Conservation (phyloP, 2,797 vertebrate genomes). For the Galaxias olidus region DNA sequence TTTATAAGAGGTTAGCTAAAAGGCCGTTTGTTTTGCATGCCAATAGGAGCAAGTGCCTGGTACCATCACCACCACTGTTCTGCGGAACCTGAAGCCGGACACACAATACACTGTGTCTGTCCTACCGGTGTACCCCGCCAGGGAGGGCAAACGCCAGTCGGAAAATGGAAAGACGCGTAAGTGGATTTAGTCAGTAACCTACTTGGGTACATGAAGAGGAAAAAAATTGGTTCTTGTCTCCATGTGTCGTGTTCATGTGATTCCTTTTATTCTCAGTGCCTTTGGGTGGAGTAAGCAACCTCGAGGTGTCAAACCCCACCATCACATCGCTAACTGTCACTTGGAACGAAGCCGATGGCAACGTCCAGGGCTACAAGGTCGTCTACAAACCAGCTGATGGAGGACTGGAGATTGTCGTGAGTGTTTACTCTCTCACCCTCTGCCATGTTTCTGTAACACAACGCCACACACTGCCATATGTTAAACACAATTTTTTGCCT, state of each 20-base stretch:
- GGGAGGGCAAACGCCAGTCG: conserved; percentile 88
- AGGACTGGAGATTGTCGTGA: conserved; percentile 76
- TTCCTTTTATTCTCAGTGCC: conserved; percentile 74
- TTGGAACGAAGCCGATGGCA: conserved; percentile 92
- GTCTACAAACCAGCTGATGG: conserved; percentile 84
- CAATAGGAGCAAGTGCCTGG: conserved; percentile 83
- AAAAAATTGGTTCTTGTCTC: not conserved
- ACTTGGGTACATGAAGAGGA: not conserved
- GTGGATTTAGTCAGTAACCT: conserved; percentile 45
- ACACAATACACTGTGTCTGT: conserved; percentile 87
- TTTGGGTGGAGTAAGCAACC: conserved; percentile 84
- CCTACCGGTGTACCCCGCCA: conserved; percentile 83
- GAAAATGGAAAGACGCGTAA: conserved; percentile 91
- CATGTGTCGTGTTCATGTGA: not conserved
- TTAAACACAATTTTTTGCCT: conserved; percentile 33
- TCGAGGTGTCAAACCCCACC: conserved; percentile 84
- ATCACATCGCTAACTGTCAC: conserved; percentile 88
- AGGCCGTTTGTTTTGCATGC: not conserved
- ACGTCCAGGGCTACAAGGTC: conserved; percentile 93
- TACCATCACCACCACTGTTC: conserved; percentile 80
- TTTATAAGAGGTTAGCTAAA: not conserved
- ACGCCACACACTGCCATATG: conserved; percentile 19
- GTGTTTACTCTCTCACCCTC: conserved; percentile 1
- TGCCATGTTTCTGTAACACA: conserved; percentile 2
- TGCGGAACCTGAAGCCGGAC: conserved; percentile 89